A percentile compares a stretch with the other conserved stretches of the same genome.
These are phyloP conservation scores for Bos javanicus DNA, from an alignment of 2,113 vertebrate species.

Conservation along the genomic window DNA sequence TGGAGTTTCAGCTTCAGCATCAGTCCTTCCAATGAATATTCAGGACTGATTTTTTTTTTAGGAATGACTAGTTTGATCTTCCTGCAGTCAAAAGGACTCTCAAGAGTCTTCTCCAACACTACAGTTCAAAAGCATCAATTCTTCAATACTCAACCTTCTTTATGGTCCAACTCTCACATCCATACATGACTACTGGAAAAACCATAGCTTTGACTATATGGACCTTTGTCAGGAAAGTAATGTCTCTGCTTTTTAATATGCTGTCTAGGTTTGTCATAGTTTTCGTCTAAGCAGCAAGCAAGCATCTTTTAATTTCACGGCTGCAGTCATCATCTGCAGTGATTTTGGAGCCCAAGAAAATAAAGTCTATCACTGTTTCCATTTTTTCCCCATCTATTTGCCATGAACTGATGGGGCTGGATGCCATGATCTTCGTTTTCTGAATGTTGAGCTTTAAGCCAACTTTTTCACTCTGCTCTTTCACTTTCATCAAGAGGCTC, in stretches of 20 bases:
- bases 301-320: not conserved
- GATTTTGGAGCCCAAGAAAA: not conserved
- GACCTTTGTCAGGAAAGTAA: not conserved
- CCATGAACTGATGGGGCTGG: not conserved
- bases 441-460: not conserved
- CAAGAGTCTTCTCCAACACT: not conserved
- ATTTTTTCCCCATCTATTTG: not conserved
- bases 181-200: not conserved
- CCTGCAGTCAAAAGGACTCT: not conserved
- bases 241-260: not conserved
- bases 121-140: not conserved
- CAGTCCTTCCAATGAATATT: not conserved
- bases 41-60: not conserved
- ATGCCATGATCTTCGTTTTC: not conserved
- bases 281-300: not conserved
- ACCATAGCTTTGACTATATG: not conserved
- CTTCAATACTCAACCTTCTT: not conserved
- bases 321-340: not conserved
- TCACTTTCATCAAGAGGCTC: not conserved
- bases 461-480: not conserved
- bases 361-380: not conserved
- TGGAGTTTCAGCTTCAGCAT: not conserved
- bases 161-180: not conserved
- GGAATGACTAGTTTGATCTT: not conserved
- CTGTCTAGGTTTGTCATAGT: not conserved